Base-by-base conservation (phyloP, 1,140 invertebrate species). In the Protaetia brevitarsis region DNA sequence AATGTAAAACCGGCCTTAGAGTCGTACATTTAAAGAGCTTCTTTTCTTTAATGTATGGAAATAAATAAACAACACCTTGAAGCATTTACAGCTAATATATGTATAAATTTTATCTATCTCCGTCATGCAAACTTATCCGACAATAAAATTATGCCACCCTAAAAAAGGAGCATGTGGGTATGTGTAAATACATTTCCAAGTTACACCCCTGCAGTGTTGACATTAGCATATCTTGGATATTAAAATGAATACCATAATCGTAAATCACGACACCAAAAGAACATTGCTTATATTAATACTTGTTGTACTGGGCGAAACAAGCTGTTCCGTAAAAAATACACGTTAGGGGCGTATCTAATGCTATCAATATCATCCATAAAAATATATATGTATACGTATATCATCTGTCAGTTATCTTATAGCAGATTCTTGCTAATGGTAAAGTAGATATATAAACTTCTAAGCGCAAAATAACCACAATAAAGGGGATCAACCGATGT, bases 181-280 rank as follows among this genome's bases (percentile, higher is more conserved):
- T 51, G 23, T 19, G 13, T n/a, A n/a, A n/a, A n/a, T n/a, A n/a
- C n/a, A n/a, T n/a, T 45, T 19, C 41, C 19, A 16, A 51, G 26
- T 16, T 1, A 51, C 41, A 51, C 21, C 26, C 41, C 41, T 5
- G 26, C 11, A 51, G 10, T 0, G 0, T 23, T 6, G 3, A 51
- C 19, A 51, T 51, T 51, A 23, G 13, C 41, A 51, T 51, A 51
- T 19, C 16, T 51, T 8, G 26, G 19, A 23, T 51, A 51, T 51
- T 51, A 21, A 51, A 51, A 51, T 23, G 41, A 51, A 51, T 51
- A 51, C 26, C 26, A 51, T 51, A 51, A 51, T 19, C 41, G n/a
- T 51, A 51, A 51, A 51, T 51, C 41, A 51, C 41, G 8, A 51
- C 8, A 51, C 13, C 19, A 51, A 10, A 16, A 19, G 41, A 7